These are phyloP conservation scores for Diadophis punctatus DNA, from an alignment of 2,113 vertebrate genomes.

Conservation along the genomic window DNA sequence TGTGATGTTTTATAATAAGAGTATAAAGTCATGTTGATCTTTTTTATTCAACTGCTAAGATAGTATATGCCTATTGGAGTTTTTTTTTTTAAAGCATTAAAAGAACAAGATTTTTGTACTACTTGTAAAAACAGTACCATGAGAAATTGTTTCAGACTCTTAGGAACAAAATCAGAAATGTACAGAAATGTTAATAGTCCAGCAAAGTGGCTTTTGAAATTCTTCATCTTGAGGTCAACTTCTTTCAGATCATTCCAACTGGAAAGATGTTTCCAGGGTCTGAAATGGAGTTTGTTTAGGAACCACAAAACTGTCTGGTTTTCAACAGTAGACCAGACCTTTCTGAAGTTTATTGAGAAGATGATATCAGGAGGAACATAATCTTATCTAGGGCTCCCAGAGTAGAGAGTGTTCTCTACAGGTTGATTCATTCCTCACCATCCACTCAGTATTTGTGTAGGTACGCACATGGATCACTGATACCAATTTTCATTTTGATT, in stretches of 20 bases:
- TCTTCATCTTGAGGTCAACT: conserved; percentile 5
- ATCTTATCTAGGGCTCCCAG: background rate
- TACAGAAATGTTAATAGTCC: conserved; percentile 3
- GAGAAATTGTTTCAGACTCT: conserved; percentile 49
- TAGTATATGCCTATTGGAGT: conserved; percentile 32
- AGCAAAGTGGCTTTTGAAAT: conserved; percentile 36
- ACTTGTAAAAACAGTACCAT: conserved; percentile 40
- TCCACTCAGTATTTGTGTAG: background rate
- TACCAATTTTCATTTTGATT: background rate
- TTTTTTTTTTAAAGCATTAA: conserved; percentile 41
- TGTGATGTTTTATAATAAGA: background rate
- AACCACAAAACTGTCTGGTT: background rate
- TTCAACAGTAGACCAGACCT: background rate
- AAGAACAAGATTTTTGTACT: conserved; percentile 39
- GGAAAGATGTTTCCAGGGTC: background rate
- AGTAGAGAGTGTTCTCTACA: background rate
- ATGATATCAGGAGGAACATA: background rate
- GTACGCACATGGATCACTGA: background rate
- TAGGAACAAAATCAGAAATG: conserved; percentile 36
- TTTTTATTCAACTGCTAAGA: background rate
- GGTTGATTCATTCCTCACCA: background rate
- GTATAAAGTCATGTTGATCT: background rate
- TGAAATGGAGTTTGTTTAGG: conserved; percentile 2
- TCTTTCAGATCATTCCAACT: background rate
- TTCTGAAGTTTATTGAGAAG: background rate